Base-by-base conservation (phyloP, 2,113 vertebrate species). In the Myotis davidii region DNA sequence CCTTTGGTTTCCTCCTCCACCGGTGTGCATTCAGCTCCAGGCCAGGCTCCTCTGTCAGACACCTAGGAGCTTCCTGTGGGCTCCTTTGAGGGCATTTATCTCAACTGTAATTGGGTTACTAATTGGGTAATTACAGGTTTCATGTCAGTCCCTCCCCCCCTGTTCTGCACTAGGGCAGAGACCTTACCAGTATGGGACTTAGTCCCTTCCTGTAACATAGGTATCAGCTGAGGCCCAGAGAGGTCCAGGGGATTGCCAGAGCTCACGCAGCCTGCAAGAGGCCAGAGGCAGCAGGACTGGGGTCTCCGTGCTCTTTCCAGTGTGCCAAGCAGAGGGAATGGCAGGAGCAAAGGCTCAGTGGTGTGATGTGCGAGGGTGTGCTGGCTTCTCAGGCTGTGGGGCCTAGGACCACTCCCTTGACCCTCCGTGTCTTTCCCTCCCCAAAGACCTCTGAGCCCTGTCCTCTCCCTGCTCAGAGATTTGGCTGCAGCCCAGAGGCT, bases 401-500 rank as follows among this genome's bases (percentile, higher is more conserved):
- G 9, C 27, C 67, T 13, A 6, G 50, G 34, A 52, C 77, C 5
- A 0, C 10, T 39, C 16, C 76, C 54, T 64, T 48, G 34, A 59
- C 20, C 87, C 23, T 59, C 5, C 14, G 25, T 45, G 69, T 59
- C 17, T 64, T 83, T 95, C n/a, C 61, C 23, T 85, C 73, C 29
- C 25, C n/a, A 20, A 7, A 76, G 70, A 72, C 48, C 21, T 72
- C 65, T 13, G 42, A 64, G 48, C 45, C 17, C 59, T 37, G 52
- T 48, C 61, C 23, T 76, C 39, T 88, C 76, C 61, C 67, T 17
- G 6, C 52, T 64, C 61, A 13, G 77, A 90, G 27, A 23, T 69
- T 95, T 95, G 95, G 92, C 95, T 84, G 64, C 69, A 61, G 48
- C 74, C 91, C 97, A 94, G 91, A 85, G 59, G 72, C 29, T 0